A percentile compares a stretch with the other conserved stretches of the same genome.
Conservation (phyloP, 2,113 vertebrate genomes). For the Panurus biarmicus region DNA sequence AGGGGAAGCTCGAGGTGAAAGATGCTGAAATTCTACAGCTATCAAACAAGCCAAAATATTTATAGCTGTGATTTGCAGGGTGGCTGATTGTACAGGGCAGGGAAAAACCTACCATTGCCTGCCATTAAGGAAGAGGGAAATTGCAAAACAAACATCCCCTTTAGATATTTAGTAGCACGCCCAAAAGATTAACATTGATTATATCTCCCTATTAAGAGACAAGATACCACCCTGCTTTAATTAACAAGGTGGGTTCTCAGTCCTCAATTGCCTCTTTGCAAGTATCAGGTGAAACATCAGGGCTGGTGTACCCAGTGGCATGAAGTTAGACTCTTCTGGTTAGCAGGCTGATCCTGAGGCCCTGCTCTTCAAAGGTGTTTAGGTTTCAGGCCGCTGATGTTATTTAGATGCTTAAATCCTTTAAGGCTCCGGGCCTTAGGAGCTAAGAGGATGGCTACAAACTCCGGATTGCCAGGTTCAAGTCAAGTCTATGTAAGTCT, state of each 20-base stretch:
- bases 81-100: background rate
- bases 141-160: slow-evolving; percentile 39
- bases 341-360: background rate
- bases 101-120: background rate
- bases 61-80: background rate
- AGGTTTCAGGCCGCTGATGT: background rate
- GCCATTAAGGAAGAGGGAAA: slow-evolving; percentile 32
- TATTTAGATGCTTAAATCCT: background rate
- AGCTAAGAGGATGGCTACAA: background rate
- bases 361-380: slow-evolving; percentile 10
- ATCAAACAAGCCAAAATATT: slow-evolving; percentile 14
- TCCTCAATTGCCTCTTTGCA: background rate
- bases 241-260: slow-evolving; percentile 1
- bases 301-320: background rate
- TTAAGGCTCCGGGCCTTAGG: background rate
- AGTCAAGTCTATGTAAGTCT: background rate
- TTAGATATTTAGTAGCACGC: slow-evolving; percentile 4
- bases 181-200: slow-evolving; percentile 46
- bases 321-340: background rate
- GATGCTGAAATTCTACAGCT: background rate
- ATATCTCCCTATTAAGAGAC: background rate
- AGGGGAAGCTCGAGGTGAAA: background rate
- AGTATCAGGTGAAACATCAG: slow-evolving; percentile 25
- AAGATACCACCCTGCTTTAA: background rate
- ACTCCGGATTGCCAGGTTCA: background rate